Percentiles rank a stretch among this genome's conserved stretches.
phyloP scores from a whole-genome alignment of 1,140 invertebrate genomes.

The Papilio xuthus region DNA sequence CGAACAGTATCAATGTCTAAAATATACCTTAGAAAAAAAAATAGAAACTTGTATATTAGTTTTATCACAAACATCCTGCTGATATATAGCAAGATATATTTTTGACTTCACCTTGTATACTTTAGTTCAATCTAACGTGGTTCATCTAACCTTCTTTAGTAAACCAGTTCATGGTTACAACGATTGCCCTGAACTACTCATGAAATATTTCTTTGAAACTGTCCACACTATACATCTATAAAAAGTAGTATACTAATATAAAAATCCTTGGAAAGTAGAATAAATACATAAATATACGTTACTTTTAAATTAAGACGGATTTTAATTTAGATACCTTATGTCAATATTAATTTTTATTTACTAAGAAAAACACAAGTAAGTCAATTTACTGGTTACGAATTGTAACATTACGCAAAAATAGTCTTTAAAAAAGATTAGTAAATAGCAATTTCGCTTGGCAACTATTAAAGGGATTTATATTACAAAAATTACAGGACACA shows the following conservation, averaged over 20 bases:
- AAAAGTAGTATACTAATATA: too few relatives aligned
- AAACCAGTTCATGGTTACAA: conserved; percentile 4
- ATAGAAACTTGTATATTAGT: neutral
- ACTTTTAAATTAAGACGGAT: too few relatives aligned
- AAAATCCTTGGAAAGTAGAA: too few relatives aligned
- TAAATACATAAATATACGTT: too few relatives aligned
- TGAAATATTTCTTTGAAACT: neutral
- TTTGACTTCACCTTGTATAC: conserved; percentile 13
- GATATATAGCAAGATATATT: neutral
- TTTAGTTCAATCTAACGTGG: neutral
- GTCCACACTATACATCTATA: neutral
- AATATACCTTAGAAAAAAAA: neutral
- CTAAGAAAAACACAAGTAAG: neutral
- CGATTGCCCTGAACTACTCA: conserved; percentile 2
- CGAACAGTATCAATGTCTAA: neutral
- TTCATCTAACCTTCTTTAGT: conserved; percentile 1
- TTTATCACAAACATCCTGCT: neutral
- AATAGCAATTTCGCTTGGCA: neutral
- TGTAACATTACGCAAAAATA: neutral
- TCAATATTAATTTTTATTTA: neutral
- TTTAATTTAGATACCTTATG: too few relatives aligned
- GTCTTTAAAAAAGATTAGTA: neutral
- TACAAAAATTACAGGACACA: conserved; percentile 1
- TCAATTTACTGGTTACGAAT: too few relatives aligned
- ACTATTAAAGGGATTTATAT: neutral